Percentiles rank a stretch among this genome's conserved stretches.
Evolutionary conservation across 2,888 invertebrate species (phyloP).

Genomic region (Lithodes maja): DNA sequence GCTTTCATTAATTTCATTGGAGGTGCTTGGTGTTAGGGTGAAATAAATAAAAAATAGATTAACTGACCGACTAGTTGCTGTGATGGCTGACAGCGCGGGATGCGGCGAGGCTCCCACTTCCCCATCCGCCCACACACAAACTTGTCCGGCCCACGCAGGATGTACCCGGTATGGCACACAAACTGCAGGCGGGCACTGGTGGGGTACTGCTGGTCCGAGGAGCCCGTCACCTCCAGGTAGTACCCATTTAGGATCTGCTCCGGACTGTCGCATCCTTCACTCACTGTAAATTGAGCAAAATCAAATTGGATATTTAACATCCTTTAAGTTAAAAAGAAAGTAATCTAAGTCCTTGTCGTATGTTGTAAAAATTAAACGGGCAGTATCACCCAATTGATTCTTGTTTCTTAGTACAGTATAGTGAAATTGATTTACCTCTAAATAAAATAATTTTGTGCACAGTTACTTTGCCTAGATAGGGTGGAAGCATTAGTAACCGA

Average conservation of each 20-base stretch:
- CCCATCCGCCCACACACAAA: constrained; percentile 39
- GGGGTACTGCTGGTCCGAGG: constrained; percentile 55
- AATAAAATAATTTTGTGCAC: too few relatives aligned
- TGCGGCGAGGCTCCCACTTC: constrained; percentile 43
- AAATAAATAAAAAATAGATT: too few relatives aligned
- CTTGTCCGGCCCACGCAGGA: constrained; percentile 44
- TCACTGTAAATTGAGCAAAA: constrained; percentile 46
- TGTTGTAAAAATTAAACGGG: too few relatives aligned
- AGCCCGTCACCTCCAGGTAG: constrained; percentile 57
- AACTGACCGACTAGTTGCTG: constrained; percentile 50
- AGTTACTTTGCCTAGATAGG: too few relatives aligned
- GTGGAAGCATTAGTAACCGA: too few relatives aligned
- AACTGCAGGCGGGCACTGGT: constrained; percentile 58
- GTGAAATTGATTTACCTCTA: too few relatives aligned
- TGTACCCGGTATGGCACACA: constrained; percentile 62
- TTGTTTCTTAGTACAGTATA: too few relatives aligned
- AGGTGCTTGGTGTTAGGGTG: too few relatives aligned
- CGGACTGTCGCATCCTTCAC: constrained; percentile 34
- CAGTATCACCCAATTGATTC: too few relatives aligned
- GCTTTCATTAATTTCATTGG: too few relatives aligned
- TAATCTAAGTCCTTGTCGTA: too few relatives aligned
- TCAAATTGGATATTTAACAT: not conserved
- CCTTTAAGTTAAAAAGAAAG: not conserved
- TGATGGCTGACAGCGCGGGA: constrained; percentile 46
- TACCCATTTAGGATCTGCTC: constrained; percentile 58